Evolutionary conservation across 1,140 invertebrate species (phyloP), one percentile per base, ranked within the genome.

Genomic region (Euwallacea similis): DNA sequence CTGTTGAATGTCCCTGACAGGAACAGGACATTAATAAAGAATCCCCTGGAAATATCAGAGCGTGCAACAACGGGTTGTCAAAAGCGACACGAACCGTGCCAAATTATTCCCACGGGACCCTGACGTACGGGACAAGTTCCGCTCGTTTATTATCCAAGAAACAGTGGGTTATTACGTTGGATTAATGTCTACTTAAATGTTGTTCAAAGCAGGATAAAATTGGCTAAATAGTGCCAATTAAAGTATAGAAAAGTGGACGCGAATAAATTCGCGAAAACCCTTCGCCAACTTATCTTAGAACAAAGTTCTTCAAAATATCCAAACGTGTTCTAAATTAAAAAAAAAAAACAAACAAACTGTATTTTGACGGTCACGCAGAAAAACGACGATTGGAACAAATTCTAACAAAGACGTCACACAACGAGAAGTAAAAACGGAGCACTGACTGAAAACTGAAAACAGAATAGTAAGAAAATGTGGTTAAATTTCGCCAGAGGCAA

Each of bases 81-180:
- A 63, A 47, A 21, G 43, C n/a, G 44, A 46, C 61, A 63, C 61
- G 44, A 63, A 63, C 61, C 46, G 44, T 63, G 61, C 61, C 61
- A 63, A 63, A 63, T 63, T 63, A 63, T 63, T 63, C 61, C 61
- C 61, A 63, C 61, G 61, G 61, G 61, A 63, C 61, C 61, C 44
- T n/a, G 33, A 50, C 16, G 21, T 58, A 58, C n/a, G 55, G 54
- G 21, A 47, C 9, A 63, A 63, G 11, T 33, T 1, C 4, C 21
- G 21, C 21, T 33, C 21, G 21, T 33, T 33, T 33, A 33, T 33
- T 33, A 33, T 33, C 21, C 21, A 33, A 33, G 21, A 4, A 33
- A 33, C 21, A 33, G 21, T 33, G 4, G 21, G 21, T 33, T 33
- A 33, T 33, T 33, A 33, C 21, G 21, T 4, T 4, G 21, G 21